phyloP scores from a whole-genome alignment of 1,140 invertebrate genomes.

The Dinoponera quadriceps region DNA sequence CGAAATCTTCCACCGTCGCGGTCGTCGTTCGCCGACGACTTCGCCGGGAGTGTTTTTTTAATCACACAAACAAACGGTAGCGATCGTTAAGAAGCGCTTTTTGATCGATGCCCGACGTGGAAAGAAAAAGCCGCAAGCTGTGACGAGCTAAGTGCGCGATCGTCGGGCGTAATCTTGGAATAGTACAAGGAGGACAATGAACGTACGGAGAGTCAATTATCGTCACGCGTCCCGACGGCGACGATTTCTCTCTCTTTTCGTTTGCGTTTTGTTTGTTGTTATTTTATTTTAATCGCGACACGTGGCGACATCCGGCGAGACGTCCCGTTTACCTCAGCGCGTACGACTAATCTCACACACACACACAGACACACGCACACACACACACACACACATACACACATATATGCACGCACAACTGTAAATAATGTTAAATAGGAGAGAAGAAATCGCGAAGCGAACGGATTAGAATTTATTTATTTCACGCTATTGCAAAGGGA shows the following conservation, averaged over 20 bases:
- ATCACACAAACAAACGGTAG: constrained; percentile 18
- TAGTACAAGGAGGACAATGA: constrained; percentile 27
- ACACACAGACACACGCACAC: too few relatives aligned
- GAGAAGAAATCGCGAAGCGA: constrained; percentile 66
- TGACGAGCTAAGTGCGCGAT: background rate
- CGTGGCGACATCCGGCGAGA: constrained; percentile 59
- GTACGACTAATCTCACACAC: constrained; percentile 60
- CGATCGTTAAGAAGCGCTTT: constrained; percentile 21
- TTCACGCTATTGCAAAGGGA: constrained; percentile 79
- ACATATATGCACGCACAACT: constrained; percentile 37
- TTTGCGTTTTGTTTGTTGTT: constrained; percentile 64
- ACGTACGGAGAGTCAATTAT: constrained; percentile 65
- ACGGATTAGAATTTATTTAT: constrained; percentile 80
- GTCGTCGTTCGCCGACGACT: background rate
- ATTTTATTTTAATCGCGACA: constrained; percentile 65
- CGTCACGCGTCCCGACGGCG: constrained; percentile 37
- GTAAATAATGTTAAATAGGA: constrained; percentile 84
- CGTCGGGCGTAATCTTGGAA: background rate
- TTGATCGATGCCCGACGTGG: constrained; percentile 15
- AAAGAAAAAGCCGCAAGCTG: too few relatives aligned
- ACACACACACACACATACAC: too few relatives aligned
- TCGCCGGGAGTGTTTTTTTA: constrained; percentile 17
- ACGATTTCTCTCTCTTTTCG: constrained; percentile 24
- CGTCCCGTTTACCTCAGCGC: constrained; percentile 72
- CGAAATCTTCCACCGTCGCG: background rate